These are phyloP conservation scores for Gobio occitaniae DNA, from an alignment of 2,797 vertebrate species.

Conservation along the genomic window DNA sequence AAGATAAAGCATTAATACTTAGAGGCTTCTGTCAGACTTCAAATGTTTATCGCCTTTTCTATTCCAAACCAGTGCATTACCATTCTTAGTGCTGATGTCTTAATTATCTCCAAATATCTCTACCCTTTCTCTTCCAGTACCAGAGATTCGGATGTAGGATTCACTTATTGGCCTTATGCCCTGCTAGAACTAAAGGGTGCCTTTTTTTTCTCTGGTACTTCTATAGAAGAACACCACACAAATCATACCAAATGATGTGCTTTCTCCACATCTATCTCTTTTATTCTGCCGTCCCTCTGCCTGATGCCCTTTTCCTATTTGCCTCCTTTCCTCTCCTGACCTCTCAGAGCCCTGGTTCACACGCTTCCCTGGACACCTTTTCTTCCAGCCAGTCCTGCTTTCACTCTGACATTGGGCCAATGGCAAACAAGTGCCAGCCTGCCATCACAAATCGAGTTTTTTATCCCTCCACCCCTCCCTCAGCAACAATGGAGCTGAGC, in stretches of 20 bases:
- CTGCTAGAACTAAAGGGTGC: constrained; percentile 42
- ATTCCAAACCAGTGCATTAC: constrained; percentile 30
- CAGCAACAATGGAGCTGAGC: constrained; percentile 86
- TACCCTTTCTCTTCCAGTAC: constrained; percentile 11
- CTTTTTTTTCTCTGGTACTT: constrained; percentile 17
- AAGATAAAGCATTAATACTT: neutral
- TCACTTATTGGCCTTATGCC: constrained; percentile 39
- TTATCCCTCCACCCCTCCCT: constrained; percentile 72
- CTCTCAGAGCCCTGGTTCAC: constrained; percentile 47
- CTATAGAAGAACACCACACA: constrained; percentile 45
- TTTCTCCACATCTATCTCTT: constrained; percentile 22
- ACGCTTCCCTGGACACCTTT: constrained; percentile 52
- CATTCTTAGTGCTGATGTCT: constrained; percentile 55
- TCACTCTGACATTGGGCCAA: constrained; percentile 31
- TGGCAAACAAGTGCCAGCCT: constrained; percentile 26
- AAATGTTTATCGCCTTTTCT: constrained; percentile 22
- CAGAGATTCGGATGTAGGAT: constrained; percentile 23
- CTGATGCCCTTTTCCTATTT: constrained; percentile 25
- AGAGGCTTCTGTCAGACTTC: neutral
- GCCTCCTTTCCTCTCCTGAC: constrained; percentile 23
- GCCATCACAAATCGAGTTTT: constrained; percentile 35
- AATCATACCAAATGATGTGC: constrained; percentile 50
- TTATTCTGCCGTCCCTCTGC: constrained; percentile 14
- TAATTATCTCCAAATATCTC: constrained; percentile 59
- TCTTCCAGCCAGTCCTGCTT: constrained; percentile 42